Conservation (phyloP, 2,113 vertebrate species). For the Amphilophus citrinellus region DNA sequence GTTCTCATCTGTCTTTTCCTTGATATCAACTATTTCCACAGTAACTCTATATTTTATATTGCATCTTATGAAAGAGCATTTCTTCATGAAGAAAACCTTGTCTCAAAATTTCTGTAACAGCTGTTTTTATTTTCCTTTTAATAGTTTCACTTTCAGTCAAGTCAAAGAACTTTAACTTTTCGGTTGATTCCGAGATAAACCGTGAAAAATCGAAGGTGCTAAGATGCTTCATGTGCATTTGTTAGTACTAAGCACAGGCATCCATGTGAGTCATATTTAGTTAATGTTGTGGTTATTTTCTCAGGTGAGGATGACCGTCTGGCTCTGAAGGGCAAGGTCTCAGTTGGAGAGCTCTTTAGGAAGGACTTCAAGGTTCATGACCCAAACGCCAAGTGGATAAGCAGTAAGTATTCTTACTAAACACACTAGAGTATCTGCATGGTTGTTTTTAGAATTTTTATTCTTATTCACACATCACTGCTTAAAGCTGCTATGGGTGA, state of each 20-base stretch:
- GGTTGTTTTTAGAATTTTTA: not conserved
- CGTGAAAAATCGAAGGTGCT: not conserved
- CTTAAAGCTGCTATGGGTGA: not conserved
- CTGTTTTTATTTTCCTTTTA: not conserved
- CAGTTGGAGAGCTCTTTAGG: conserved; percentile 90
- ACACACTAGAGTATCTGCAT: not conserved
- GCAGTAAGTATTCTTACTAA: conserved; percentile 82
- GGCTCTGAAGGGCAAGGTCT: conserved; percentile 92
- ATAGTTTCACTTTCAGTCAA: not conserved
- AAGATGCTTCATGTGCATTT: not conserved
- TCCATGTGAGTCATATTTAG: not conserved
- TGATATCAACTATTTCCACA: not conserved
- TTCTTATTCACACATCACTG: not conserved
- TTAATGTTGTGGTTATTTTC: not conserved
- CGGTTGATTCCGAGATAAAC: not conserved
- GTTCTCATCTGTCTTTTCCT: not conserved
- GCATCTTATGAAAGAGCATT: too few species aligned
- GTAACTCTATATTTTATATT: not conserved
- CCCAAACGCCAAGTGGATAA: conserved; percentile 94
- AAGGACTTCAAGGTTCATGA: conserved; percentile 91
- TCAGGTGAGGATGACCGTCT: conserved; percentile 92
- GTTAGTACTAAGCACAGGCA: not conserved
- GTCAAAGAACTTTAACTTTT: not conserved
- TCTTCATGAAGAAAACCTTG: too few species aligned
- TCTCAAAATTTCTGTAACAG: not conserved